phyloP scores from a whole-genome alignment of 2,797 vertebrate genomes.

The Urocyon cinereoargenteus region DNA sequence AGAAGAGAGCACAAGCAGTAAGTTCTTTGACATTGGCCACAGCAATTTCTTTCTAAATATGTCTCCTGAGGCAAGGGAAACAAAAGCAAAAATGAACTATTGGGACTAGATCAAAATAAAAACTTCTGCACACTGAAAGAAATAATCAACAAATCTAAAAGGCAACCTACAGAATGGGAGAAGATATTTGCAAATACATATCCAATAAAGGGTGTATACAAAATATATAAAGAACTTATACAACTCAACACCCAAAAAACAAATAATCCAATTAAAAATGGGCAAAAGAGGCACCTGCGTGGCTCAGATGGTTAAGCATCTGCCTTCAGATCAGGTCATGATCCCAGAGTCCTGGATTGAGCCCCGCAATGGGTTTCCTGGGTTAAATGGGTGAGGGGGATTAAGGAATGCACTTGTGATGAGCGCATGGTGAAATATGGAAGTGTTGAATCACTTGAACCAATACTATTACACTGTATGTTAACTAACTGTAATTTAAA shows the following conservation, averaged over 20 bases:
- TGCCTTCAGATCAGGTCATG: background rate
- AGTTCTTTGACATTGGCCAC: background rate
- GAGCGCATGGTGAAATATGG: background rate
- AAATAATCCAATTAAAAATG: background rate
- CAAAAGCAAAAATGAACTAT: background rate
- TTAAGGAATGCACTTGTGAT: background rate
- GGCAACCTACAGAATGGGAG: background rate
- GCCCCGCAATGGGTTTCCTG: too few species aligned
- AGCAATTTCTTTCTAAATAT: background rate
- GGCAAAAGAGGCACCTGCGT: background rate
- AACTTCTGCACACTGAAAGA: background rate
- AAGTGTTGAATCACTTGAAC: background rate
- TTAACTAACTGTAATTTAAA: background rate
- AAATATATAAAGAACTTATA: background rate
- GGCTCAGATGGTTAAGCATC: background rate
- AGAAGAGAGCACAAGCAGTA: background rate
- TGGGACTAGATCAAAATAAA: background rate
- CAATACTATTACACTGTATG: background rate
- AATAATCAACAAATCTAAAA: background rate
- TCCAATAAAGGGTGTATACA: background rate
- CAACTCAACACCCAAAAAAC: background rate
- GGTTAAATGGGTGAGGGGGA: background rate
- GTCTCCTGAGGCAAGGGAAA: background rate
- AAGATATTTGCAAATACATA: background rate
- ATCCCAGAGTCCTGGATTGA: background rate